Base-by-base conservation (phyloP, 2,113 vertebrate species). In the Brachyistius frenatus region DNA sequence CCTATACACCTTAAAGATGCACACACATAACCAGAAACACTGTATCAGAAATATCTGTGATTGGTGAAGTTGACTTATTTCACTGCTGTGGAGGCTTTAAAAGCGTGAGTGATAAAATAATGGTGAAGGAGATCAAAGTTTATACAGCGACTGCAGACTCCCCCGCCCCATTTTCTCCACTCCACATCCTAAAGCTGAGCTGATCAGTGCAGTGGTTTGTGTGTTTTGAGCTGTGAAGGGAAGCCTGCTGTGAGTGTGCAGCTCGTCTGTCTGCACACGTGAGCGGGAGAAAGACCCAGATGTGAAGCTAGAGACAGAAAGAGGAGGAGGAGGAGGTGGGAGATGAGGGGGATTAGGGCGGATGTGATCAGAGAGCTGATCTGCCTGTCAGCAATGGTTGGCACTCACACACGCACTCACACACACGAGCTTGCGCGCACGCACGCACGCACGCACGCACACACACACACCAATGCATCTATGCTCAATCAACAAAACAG, bases 261-360 rank as follows among this genome's bases (percentile, higher is more conserved):
- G 78, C 88, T 93, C 88, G 68, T 90, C 90, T 94, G 92, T 87
- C 88, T 81, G 85, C 64, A 88, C 93, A 94, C 91, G 93, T 93
- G 93, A 93, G 92, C 4, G 32, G n/a, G 77, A 91, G 75, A 86
- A 66, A 90, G 89, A 86, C 86, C 91, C 89, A 92, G 89, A 93
- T 93, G 92, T 93, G 88, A 87, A 89, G 88, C 77, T 73, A 44
- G 73, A 92, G 86, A 86, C 66, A 58, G 83, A 47, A 65, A 53
- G 62, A 61, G 65, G 64, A n/a, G 55, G 44, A 35, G 47, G 68
- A 10, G 54, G 54, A 14, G 57, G 16, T 13, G 9, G 73, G 60
- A 73, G 74, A 8, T 53, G 69, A 72, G 65, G 66, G 66, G 82
- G 90, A 90, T 89, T 86, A 89, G 65, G 61, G 85, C 1, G 80